Base-by-base conservation (phyloP, 2,113 vertebrate genomes). In the Laticauda laticaudata region DNA sequence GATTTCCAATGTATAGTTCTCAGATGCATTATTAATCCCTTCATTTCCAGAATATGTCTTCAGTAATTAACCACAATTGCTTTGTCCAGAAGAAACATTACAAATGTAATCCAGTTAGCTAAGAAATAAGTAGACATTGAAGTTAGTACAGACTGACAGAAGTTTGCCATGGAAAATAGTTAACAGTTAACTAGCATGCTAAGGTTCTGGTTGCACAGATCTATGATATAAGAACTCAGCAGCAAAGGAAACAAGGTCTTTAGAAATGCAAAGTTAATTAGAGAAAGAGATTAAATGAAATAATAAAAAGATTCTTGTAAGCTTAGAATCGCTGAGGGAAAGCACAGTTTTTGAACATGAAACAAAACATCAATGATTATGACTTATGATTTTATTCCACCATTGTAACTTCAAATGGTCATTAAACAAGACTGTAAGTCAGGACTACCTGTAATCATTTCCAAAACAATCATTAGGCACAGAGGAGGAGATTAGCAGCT, bases 41-140 rank as follows among this genome's bases (percentile, higher is more conserved):
- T 91, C 51, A 43, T 81, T 93, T 93, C 93, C 59, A 90, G 92
- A 4, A 95, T 45, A 95, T 94, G 88, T 91, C 57, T 53, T 92
- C 15, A 92, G 39, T 59, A 93, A 90, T 91, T 91, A 91, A 89
- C 54, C 20, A 43, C 23, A 86, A 85, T 4, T 94, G 8, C 34
- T 95, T 93, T 96, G 26, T 88, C 92, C 89, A 92, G 48, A 93
- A 34, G 6, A 93, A 87, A 91, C 94, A 48, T 29, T 94, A 34
- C 21, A 39, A 86, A 24, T 93, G 21, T 93, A 93, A 92, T 89
- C 61, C 53, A 86, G 48, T 89, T 91, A 48, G 91, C 61, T 90
- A 34, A 26, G 91, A 93, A 69, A 43, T 88, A 54, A 55, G 88
- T 85, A 43, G 87, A 86, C n/a, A 75, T 75, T 34, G 64, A 75